Conservation (phyloP, 2,113 vertebrate species). For the Taxidea taxus region DNA sequence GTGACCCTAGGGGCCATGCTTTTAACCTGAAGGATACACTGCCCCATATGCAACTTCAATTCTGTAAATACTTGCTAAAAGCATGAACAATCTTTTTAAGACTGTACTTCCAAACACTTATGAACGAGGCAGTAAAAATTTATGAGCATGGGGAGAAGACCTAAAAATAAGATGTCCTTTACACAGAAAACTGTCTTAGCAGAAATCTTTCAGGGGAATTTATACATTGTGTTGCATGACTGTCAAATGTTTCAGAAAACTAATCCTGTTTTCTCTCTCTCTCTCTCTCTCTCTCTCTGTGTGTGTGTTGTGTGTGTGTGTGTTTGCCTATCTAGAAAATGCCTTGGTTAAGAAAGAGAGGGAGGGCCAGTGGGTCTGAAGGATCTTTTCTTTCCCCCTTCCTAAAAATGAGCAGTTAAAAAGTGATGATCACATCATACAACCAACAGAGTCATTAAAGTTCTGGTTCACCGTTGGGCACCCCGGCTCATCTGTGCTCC, state of each 20-base stretch:
- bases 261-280: background rate
- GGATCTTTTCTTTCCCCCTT: background rate
- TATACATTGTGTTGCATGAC: background rate
- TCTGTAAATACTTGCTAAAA: background rate
- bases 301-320: background rate
- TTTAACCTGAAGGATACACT: background rate
- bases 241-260: background rate
- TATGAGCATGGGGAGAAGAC: background rate
- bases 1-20: background rate
- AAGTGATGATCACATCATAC: background rate
- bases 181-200: background rate
- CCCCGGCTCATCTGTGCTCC: background rate
- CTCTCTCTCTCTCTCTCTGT: too few relatives aligned
- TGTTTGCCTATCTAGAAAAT: background rate
- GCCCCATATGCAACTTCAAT: background rate
- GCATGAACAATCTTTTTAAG: background rate
- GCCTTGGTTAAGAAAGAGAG: conserved; percentile 15
- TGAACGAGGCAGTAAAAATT: background rate
- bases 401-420: background rate
- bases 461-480: rapidly evolving
- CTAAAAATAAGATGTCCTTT: background rate
- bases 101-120: background rate
- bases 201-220: background rate
- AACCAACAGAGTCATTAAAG: background rate
- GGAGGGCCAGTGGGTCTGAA: rapidly evolving